Conservation (phyloP, 2,797 vertebrate genomes). For the Hemibagrus guttatus region DNA sequence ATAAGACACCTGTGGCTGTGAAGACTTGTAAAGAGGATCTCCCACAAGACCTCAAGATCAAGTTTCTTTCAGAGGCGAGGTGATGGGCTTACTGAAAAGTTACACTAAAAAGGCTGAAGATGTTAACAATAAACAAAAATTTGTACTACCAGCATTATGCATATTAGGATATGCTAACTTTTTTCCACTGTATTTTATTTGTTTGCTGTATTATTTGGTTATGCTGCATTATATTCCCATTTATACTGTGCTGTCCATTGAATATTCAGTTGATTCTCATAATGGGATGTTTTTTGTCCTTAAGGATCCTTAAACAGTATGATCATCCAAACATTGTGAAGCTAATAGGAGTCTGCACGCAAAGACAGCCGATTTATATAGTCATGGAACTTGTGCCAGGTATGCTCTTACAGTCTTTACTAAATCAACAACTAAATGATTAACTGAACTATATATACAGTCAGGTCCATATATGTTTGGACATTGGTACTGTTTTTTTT, state of each 20-base stretch:
- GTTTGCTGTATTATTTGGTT: background rate
- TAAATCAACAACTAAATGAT: background rate
- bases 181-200: background rate
- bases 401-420: conserved; percentile 55
- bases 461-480: background rate
- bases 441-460: background rate
- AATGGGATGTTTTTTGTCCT: conserved; percentile 58
- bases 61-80: conserved; percentile 97
- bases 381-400: conserved; percentile 96
- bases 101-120: background rate
- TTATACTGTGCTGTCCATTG: background rate
- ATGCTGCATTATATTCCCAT: background rate
- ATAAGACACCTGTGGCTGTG: conserved; percentile 91
- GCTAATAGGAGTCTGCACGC: conserved; percentile 94
- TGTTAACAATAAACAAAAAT: background rate
- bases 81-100: conserved; percentile 53
- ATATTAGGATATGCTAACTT: too few species aligned
- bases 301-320: conserved; percentile 95
- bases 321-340: conserved; percentile 97
- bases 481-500: background rate
- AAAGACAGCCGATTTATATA: conserved; percentile 95
- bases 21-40: conserved; percentile 98
- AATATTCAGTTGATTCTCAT: background rate
- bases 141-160: background rate
- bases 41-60: conserved; percentile 95